Evolutionary conservation across 2,888 invertebrate species (phyloP).

Genomic region (Desoria tigrina): DNA sequence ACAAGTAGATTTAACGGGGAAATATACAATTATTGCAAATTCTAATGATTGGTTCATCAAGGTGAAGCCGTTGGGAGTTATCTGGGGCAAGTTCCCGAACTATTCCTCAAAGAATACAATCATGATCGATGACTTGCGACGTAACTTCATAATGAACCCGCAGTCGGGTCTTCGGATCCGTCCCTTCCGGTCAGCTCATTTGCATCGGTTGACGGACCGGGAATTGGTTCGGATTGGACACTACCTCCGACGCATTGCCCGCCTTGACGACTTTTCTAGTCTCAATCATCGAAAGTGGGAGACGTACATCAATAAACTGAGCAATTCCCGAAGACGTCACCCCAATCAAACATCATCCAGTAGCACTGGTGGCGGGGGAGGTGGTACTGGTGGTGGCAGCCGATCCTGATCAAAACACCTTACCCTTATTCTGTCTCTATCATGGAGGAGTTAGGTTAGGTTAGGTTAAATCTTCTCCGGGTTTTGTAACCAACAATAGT

Average conservation of each 20-base stretch:
- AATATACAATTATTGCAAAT: too few species aligned
- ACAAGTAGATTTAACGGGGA: too few species aligned
- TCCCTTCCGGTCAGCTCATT: conserved; percentile 86
- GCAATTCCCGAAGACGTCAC: too few species aligned
- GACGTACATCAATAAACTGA: conserved; percentile 51
- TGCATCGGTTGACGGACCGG: conserved; percentile 78
- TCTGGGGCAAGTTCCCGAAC: conserved; percentile 92
- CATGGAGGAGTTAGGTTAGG: too few species aligned
- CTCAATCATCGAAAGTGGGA: conserved; percentile 94
- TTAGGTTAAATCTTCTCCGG: too few species aligned
- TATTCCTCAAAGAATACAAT: conserved; percentile 90
- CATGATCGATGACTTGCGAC: conserved; percentile 94
- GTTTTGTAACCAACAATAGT: too few species aligned
- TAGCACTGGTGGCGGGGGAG: too few species aligned
- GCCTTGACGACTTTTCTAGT: conserved; percentile 75
- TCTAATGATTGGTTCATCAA: not conserved
- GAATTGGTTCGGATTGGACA: conserved; percentile 78
- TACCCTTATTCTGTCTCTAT: too few species aligned
- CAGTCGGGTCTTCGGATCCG: conserved; percentile 86
- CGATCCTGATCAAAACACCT: too few species aligned
- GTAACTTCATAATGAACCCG: conserved; percentile 97
- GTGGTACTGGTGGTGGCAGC: too few species aligned
- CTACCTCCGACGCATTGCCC: conserved; percentile 78
- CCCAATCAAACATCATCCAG: too few species aligned
- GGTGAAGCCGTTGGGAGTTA: conserved; percentile 92